phyloP scores from a whole-genome alignment of 2,113 vertebrate species.

The Phaethon lepturus region DNA sequence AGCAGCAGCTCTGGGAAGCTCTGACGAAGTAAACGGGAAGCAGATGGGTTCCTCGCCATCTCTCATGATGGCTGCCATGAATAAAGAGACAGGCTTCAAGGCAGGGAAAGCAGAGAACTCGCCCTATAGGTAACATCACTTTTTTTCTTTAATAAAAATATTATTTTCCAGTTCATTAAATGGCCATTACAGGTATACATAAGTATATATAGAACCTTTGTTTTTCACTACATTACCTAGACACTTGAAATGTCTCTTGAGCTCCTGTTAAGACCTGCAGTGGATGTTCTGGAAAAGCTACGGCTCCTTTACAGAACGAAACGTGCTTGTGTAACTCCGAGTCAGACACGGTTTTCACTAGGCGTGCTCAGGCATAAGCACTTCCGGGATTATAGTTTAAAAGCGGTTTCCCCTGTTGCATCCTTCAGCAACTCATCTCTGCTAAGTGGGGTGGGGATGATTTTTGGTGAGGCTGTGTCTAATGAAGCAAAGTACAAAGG shows the following conservation, averaged over 20 bases:
- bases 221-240: not conserved
- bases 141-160: not conserved
- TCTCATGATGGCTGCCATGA: rapidly evolving
- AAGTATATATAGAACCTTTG: not conserved
- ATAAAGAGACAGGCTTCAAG: not conserved
- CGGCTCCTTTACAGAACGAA: not conserved
- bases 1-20: not conserved
- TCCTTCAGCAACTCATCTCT: not conserved
- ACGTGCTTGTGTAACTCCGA: not conserved
- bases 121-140: not conserved
- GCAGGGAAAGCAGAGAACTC: not conserved
- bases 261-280: not conserved
- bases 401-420: not conserved
- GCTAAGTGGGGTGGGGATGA: not conserved
- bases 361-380: not conserved
- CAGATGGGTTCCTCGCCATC: rapidly evolving
- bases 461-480: not conserved
- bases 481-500: not conserved
- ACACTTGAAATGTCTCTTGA: not conserved
- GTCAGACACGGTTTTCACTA: not conserved
- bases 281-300: not conserved
- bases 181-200: not conserved
- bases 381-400: not conserved
- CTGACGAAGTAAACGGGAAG: not conserved
- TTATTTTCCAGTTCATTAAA: not conserved